Conservation (phyloP, 2,888 invertebrate species). For the Xestia ashworthii region DNA sequence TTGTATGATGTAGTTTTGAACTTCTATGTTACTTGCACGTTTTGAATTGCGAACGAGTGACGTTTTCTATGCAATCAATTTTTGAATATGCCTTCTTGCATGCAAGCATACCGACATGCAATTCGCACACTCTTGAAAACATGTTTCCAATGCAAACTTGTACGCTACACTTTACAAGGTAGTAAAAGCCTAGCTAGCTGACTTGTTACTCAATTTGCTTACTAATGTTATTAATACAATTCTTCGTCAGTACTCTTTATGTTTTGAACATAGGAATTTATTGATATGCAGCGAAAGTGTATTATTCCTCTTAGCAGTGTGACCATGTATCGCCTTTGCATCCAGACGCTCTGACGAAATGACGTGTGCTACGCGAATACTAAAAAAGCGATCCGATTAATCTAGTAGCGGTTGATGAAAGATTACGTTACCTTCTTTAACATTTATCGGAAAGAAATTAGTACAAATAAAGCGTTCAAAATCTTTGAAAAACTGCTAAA, state of each 20-base stretch:
- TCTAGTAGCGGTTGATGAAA: constrained; percentile 36
- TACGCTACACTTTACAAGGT: constrained; percentile 18
- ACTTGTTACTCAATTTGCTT: constrained; percentile 57
- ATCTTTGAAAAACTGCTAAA: constrained; percentile 27
- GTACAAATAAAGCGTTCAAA: constrained; percentile 45
- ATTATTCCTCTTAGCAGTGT: constrained; percentile 61
- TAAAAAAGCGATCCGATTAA: constrained; percentile 45
- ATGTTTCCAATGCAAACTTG: too few species aligned
- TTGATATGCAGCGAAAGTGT: constrained; percentile 65
- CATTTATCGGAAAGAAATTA: constrained; percentile 43
- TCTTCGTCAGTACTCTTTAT: constrained; percentile 51
- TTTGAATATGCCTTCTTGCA: too few species aligned
- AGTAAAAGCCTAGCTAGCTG: constrained; percentile 10
- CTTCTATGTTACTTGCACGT: too few species aligned
- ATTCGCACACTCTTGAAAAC: too few species aligned
- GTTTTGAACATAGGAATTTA: constrained; percentile 59
- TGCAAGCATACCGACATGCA: too few species aligned
- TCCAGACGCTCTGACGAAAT: constrained; percentile 64
- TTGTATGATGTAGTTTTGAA: too few species aligned
- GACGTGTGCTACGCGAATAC: constrained; percentile 57
- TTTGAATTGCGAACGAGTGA: too few species aligned
- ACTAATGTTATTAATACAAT: constrained; percentile 61
- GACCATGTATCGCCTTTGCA: constrained; percentile 60
- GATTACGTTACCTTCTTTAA: constrained; percentile 65
- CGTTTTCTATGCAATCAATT: too few species aligned